Base-by-base conservation (phyloP, 2,888 invertebrate genomes). In the Apodemia mormo region DNA sequence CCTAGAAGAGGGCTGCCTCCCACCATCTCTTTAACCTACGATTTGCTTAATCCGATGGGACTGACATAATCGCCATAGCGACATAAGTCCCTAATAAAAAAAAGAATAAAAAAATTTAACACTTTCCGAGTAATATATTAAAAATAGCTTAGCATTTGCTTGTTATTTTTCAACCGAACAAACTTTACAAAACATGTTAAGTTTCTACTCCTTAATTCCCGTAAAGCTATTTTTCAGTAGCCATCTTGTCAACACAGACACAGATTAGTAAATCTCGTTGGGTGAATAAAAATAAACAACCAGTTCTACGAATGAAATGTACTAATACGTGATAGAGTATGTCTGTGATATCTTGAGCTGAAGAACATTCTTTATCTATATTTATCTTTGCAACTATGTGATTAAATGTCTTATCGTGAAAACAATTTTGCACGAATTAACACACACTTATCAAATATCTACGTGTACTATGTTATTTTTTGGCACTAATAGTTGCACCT, bases 221-320 rank as follows among this genome's bases (percentile, higher is more conserved):
- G 81, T 79, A 81, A 85, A 82, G 78, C 78, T 78, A 82, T 85
- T 84, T 85, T 82, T 86, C 86, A 85, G 76, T 71, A 71, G 73
- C 77, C 76, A 74, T 29, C 56, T 61, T 61, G 61, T 61, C 61
- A 61, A 61, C 61, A 61, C 77, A 77, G 66, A 72, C 70, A 76
- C 74, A 75, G 66, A 45, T 66, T 66, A 52, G 61, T 61, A 61
- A 45, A 67, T 65, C 61, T 66, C 67, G 69, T 49, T 56, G 65
- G 64, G 52, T 61, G 61, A 67, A 54, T 61, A 66, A 67, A 70
- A 70, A 70, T 66, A 65, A 67, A 71, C 61, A 56, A 45, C 58
- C 45, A 68, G 29, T 71, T 71, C 69, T 56, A 43, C 64, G 71
- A 71, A 68, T 52, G 52, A 52, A 52, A 52, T 43, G 61, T 61